Evolutionary conservation across 2,888 invertebrate species (phyloP), one percentile per base, ranked within the genome.

Genomic region (Cryptophagus acutangulus): DNA sequence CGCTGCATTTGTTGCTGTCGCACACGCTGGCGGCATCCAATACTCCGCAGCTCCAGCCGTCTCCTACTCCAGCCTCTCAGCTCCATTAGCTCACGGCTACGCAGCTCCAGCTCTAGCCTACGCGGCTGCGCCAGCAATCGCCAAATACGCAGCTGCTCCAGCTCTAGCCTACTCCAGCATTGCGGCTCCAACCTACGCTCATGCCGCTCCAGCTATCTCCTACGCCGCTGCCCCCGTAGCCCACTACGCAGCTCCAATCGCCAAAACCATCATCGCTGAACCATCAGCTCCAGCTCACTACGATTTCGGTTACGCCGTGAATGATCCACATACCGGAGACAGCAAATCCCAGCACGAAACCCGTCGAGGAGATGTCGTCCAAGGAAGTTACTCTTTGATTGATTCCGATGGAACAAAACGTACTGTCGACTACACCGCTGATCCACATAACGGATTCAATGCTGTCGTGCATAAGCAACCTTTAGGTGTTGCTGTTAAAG

Each of bases 371-470:
- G 74, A 75, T 57, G 66, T 62, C 40, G 75, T 75, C 15, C 69
- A 72, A 43, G 75, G 75, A 2, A 62, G 67, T 48, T 76, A 75
- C 53, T 71, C 73, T 38, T 57, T 76, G 2, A 62, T 75, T 47
- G 75, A 75, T 46, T 57, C 75, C 15, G 75, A 75, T 62, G 75
- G 75, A 20, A 67, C 68, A 51, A 68, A 66, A 38, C 70, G 76
- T 43, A 65, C 69, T 24, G 76, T 76, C 10, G 70, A 74, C 15
- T 76, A 76, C 60, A 68, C 68, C 40, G 72, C 75, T 16, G 75
- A 74, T 55, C 63, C 69, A n/a, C 70, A 71, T 51, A 70, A 62
- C 44, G 75, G 76, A 40, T 76, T 76, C 63, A 73, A 74, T 54
- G 76, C 76, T 2, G 57, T 74, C 25, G 75, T 75, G 1, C 68